Evolutionary conservation across 1,140 invertebrate genomes (phyloP), one percentile per base, ranked within the genome.

Genomic region (Pygmarrhopalites habei): DNA sequence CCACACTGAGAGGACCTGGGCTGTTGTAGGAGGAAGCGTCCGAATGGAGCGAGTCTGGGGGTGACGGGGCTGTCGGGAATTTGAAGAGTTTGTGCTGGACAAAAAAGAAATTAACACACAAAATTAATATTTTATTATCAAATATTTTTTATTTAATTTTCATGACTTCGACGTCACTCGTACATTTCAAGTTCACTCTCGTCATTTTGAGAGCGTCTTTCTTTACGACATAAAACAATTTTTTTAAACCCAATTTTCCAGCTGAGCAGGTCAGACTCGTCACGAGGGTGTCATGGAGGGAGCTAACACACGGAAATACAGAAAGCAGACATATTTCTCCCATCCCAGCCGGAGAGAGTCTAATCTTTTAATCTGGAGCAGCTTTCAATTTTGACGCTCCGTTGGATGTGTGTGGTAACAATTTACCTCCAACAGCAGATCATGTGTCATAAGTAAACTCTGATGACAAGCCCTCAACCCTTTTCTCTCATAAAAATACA

Each of bases 71-170:
- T 21, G 67, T 64, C 10, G 65, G 64, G 47, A 69, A 65, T 41
- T 70, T 70, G 62, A 67, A 70, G 3, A 62, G 29, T 41, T 70
- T 70, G 55, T 61, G 56, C 17, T 61, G 49, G 12, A 67, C 39
- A 59, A 28, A 51, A 30, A 14, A 30, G 21, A 53, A 53, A 7
- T 25, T 25, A 53, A 58, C 5, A 14, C n/a, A n/a, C n/a, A n/a
- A n/a, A n/a, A n/a, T n/a, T n/a, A n/a, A n/a, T n/a, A n/a, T n/a
- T 39, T 35, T 4, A 32, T 32, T 28, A 30, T 2, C 23, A 30
- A 56, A 19, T 15, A 2, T 21, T 25, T n/a, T 32, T 25, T 56
- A 14, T 19, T 56, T 4, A 15, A 30, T 56, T 35, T 5, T 17
- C 28, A 3, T 10, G n/a, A 32, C 28, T 32, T 19, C 29, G 4